These are phyloP conservation scores for Naso thynnoides DNA, from an alignment of 2,797 vertebrate species.

Conservation along the genomic window DNA sequence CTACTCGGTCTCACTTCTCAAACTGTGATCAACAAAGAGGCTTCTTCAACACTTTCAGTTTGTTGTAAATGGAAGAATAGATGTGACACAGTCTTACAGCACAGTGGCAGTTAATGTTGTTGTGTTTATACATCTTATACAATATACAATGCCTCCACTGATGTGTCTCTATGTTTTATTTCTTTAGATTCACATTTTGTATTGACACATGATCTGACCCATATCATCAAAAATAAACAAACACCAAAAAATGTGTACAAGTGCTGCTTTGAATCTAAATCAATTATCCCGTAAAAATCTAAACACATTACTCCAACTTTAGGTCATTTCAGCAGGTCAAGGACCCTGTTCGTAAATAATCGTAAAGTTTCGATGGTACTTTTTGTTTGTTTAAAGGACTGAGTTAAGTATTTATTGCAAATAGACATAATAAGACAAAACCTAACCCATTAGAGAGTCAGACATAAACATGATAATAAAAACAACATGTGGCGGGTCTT, in stretches of 20 bases:
- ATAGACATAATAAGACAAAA: conserved; percentile 58
- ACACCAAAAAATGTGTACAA: neutral
- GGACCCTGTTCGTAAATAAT: conserved; percentile 25
- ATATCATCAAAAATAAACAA: conserved; percentile 22
- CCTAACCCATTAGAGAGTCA: conserved; percentile 63
- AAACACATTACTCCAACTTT: conserved; percentile 32
- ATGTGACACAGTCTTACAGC: neutral
- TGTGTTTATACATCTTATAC: neutral
- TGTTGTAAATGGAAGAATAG: neutral
- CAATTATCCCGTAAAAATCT: conserved; percentile 16
- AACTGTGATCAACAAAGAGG: conserved; percentile 5
- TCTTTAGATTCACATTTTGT: conserved; percentile 17
- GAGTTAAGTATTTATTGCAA: conserved; percentile 33
- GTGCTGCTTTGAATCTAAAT: conserved; percentile 14
- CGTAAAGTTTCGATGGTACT: conserved; percentile 41
- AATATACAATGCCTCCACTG: neutral
- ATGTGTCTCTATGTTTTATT: conserved; percentile 8
- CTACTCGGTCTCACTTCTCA: neutral
- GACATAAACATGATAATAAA: conserved; percentile 78
- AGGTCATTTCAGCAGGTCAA: conserved; percentile 31
- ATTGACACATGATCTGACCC: conserved; percentile 2
- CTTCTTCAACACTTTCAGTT: neutral
- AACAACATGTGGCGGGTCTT: conserved; percentile 69
- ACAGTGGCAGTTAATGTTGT: neutral
- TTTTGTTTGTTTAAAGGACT: conserved; percentile 66